Evolutionary conservation across 2,797 vertebrate genomes (phyloP).

Genomic region (Aselliscus stoliczkanus): DNA sequence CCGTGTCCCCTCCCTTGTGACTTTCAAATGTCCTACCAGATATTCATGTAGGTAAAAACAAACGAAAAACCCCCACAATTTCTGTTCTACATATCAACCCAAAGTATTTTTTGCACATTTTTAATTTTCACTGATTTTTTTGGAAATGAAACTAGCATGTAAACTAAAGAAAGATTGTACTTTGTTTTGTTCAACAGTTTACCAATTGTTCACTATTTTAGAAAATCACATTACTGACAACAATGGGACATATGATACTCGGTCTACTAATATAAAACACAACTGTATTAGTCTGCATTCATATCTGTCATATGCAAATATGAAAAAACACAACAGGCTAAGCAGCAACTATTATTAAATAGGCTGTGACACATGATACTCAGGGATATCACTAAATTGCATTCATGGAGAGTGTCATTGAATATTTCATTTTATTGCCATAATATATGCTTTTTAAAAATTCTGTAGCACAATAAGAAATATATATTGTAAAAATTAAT

Average conservation of each 20-base stretch:
- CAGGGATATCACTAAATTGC: background rate
- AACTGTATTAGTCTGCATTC: background rate
- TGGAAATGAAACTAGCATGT: background rate
- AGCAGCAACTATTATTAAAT: background rate
- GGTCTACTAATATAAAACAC: background rate
- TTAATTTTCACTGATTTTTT: slow-evolving; percentile 40
- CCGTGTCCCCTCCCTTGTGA: background rate
- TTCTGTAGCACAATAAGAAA: background rate
- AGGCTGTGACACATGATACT: background rate
- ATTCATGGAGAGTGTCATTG: background rate
- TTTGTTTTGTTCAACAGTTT: slow-evolving; percentile 17
- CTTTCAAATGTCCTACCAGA: slow-evolving; percentile 37
- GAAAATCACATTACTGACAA: slow-evolving; percentile 20
- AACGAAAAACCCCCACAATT: background rate
- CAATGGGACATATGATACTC: background rate
- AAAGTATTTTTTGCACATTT: slow-evolving; percentile 26
- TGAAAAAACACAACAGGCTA: background rate
- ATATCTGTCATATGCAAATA: background rate
- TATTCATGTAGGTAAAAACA: background rate
- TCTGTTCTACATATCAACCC: background rate
- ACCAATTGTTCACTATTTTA: slow-evolving; percentile 20
- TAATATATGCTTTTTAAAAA: background rate
- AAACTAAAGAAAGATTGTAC: background rate
- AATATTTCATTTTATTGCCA: background rate
- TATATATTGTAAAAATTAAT: slow-evolving; percentile 6